Evolutionary conservation across 2,797 vertebrate species (phyloP), one percentile per base, ranked within the genome.

Genomic region (Phyllotis vaccarum): DNA sequence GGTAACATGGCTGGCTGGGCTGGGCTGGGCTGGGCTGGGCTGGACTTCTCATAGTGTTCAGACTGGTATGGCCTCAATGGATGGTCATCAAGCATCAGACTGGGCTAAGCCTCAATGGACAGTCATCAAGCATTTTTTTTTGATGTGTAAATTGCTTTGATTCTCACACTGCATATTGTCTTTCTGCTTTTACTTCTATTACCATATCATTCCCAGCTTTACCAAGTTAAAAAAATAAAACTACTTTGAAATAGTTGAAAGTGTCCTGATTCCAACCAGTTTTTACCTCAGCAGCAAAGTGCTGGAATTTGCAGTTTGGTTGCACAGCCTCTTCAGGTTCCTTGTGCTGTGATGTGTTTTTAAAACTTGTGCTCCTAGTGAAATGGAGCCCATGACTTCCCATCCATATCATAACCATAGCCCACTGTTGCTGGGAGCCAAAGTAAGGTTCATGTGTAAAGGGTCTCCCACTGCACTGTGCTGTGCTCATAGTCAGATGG

Each of bases 1-100:
- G 99, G 99, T 99, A 98, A 34, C 49, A 46, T n/a, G 82, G 12
- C 14, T 31, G 12, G 7, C 31, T 0, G 2, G 46, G 60, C 19
- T 9, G 34, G 60, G 58, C 46, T 49, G 46, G 9, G 60, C 31
- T 0, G 2, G 46, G 60, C 19, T 9, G 34, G 60, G 58, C 46
- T 49, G 46, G 9, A 40, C 74, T 62, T 54, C 13, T 0, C 14
- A n/a, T 76, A 46, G 68, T 87, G 0, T n/a, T 7, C 3, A 37
- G 21, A 43, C 56, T 21, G 58, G 4, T 11, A 16, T 46, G 40
- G 37, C 81, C 74, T 90, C 2, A 49, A 75, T 58, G n/a, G 27
- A 22, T 17, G 1, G 0, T 3, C 49, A 1, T 12, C 27, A 3
- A 24, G 22, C 37, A 52, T 40, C 83, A 64, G n/a, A n/a, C n/a